Percentiles rank a stretch among this genome's conserved stretches.
Conservation (phyloP, 2,888 invertebrate genomes). For the Hesperia comma region DNA sequence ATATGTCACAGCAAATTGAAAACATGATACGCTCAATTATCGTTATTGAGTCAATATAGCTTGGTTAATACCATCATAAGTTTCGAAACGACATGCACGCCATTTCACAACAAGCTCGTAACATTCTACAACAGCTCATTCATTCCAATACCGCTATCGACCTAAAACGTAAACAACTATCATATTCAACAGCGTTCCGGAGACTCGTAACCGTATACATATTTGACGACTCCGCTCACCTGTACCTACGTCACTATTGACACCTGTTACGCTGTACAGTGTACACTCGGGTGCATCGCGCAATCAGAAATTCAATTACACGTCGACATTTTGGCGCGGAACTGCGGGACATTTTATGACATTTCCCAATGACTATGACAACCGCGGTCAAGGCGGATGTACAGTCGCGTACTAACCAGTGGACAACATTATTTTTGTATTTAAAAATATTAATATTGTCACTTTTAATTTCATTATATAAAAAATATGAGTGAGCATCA, state of each 20-base stretch:
- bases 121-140: conserved; percentile 8
- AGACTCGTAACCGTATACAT: conserved; percentile 24
- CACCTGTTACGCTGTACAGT: conserved; percentile 63
- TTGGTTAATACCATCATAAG: background rate
- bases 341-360: conserved; percentile 55
- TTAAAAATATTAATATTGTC: background rate
- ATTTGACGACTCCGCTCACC: conserved; percentile 28
- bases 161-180: conserved; percentile 20
- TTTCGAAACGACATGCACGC: conserved; percentile 5
- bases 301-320: conserved; percentile 77
- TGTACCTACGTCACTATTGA: conserved; percentile 49
- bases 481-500: too few species aligned
- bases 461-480: too few species aligned
- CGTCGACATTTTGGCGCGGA: conserved; percentile 56
- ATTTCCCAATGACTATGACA: conserved; percentile 63
- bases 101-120: conserved; percentile 4
- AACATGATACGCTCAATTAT: too few species aligned
- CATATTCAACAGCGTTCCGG: conserved; percentile 24
- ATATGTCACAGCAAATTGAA: too few species aligned
- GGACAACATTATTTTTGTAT: conserved; percentile 4
- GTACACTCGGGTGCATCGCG: conserved; percentile 54
- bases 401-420: conserved; percentile 25
- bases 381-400: conserved; percentile 38
- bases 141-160: conserved; percentile 10
- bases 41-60: too few species aligned